A percentile compares a stretch with the other conserved stretches of the same genome.
phyloP scores from a whole-genome alignment of 2,113 vertebrate species.

The Ctenodactylus gundi region DNA sequence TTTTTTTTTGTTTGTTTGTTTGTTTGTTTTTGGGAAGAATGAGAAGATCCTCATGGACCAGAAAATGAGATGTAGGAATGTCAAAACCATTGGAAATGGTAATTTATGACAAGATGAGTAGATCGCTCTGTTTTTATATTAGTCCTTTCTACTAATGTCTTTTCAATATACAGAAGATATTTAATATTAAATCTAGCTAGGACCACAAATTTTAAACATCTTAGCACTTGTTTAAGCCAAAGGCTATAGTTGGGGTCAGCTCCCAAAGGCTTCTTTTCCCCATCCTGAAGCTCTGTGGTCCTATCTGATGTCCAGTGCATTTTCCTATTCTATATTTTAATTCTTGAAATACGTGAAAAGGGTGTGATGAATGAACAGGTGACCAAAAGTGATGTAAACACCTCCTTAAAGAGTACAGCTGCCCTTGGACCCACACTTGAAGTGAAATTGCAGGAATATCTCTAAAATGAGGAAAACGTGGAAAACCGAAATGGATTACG shows the following conservation, averaged over 20 bases:
- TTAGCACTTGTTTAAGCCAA: slow-evolving; percentile 1
- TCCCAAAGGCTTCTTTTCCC: slow-evolving; percentile 40
- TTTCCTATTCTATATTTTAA: slow-evolving; percentile 67
- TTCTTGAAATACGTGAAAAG: slow-evolving; percentile 73
- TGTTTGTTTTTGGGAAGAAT: no score
- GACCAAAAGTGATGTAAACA: slow-evolving; percentile 76
- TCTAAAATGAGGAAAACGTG: slow-evolving; percentile 69
- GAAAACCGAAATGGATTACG: slow-evolving; percentile 61
- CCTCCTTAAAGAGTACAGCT: slow-evolving; percentile 81
- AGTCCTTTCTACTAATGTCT: background rate
- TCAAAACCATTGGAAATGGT: background rate
- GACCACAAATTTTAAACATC: slow-evolving; percentile 25
- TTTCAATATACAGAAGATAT: slow-evolving; percentile 36
- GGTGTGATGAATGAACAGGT: slow-evolving; percentile 78
- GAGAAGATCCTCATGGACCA: background rate
- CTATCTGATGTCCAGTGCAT: slow-evolving; percentile 42
- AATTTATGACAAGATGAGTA: slow-evolving; percentile 33
- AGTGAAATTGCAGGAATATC: slow-evolving; percentile 70
- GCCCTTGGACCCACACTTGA: slow-evolving; percentile 75
- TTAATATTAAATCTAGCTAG: background rate
- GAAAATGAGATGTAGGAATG: background rate
- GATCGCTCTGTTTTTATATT: background rate
- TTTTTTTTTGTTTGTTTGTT: no score
- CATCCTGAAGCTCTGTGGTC: background rate
- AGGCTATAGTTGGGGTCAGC: background rate